Evolutionary conservation across 2,113 vertebrate species (phyloP), one percentile per base, ranked within the genome.

Genomic region (Cromileptes altivelis): DNA sequence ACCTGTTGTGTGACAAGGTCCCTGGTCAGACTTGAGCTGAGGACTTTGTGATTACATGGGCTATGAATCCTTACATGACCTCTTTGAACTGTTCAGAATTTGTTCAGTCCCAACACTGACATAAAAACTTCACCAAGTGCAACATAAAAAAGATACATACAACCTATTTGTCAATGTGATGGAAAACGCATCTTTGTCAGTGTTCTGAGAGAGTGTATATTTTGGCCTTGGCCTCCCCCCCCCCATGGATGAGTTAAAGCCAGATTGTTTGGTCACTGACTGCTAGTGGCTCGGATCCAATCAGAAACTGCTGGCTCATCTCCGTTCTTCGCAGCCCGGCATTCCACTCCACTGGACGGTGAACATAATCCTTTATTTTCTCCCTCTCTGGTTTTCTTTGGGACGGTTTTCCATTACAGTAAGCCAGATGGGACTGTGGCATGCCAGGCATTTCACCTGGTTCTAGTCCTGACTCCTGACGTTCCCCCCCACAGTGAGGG

Each of bases 361-460:
- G 21, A 86, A 70, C 56, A 78, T 71, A 81, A 82, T 82, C 78
- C 70, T 73, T 45, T 57, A 76, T 52, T 88, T 70, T 89, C 70
- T 69, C 78, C 21, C n/a, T 58, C 27, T 72, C 67, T 49, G 19
- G 17, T 11, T 73, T 84, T 76, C 55, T 79, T 11, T 52, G 21
- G 19, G 30, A 62, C 3, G 37, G 49, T 82, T 86, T 82, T 85
- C 50, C 47, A 25, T 78, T 77, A 25, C 85, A 86, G 75, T 60
- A 76, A 86, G 75, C 80, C 84, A 88, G 82, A 86, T 50, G 72
- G 53, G 71, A 77, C 25, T 65, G 40, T 75, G 85, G 77, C 79
- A 85, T 76, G 67, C 80, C 88, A 85, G 70, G 47, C 75, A 93
- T 87, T 82, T 89, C 87, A 90, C 85, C 87, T 91, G 91, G 75